Evolutionary conservation across 2,113 vertebrate species (phyloP), one percentile per base, ranked within the genome.

Genomic region (Lepus europaeus): DNA sequence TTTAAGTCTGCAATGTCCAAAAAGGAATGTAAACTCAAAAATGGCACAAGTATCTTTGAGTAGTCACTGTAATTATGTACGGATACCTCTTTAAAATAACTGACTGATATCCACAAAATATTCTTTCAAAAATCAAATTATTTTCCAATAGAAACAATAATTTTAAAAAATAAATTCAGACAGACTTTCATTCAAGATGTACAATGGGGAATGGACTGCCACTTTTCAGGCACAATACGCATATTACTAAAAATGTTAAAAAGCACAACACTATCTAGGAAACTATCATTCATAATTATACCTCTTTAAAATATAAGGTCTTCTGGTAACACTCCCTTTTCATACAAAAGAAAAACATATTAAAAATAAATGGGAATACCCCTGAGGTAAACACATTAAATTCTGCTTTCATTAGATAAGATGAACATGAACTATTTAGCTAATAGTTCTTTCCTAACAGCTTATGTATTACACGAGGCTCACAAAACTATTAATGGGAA

Each of bases 401-500:
- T 36, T 97, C 95, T 97, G 33, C 84, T 94, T 98, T 89, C 39
- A 74, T 31, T 51, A 95, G 96, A 69, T 93, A 97, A 93, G 56
- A 81, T 0, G 59, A 95, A 88, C 69, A 89, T 13, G 78, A 92
- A 89, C 83, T 93, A 59, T 94, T 97, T 94, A 97, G 84, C 91
- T 95, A 97, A 90, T 56, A 96, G 87, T 90, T 97, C 92, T 11
- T 76, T 95, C 74, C 70, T 97, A 94, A 95, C 9, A 97, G 56
- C 17, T 81, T 89, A 49, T 0, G 0, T 95, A 81, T 93, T 96
- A 94, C 10, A 91, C 53, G 93, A 98, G 95, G 69, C 95, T 97
- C 77, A 90, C 83, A 88, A 97, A 92, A 66, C 93, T 98, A 93
- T 93, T 98, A 90, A 95, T 73, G 63, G 90, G 95, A 97, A 98